Evolutionary conservation across 92 coral and sea anemone species (phyloP), one percentile per base, ranked within the genome.

Genomic region (Heliopora coerulea): DNA sequence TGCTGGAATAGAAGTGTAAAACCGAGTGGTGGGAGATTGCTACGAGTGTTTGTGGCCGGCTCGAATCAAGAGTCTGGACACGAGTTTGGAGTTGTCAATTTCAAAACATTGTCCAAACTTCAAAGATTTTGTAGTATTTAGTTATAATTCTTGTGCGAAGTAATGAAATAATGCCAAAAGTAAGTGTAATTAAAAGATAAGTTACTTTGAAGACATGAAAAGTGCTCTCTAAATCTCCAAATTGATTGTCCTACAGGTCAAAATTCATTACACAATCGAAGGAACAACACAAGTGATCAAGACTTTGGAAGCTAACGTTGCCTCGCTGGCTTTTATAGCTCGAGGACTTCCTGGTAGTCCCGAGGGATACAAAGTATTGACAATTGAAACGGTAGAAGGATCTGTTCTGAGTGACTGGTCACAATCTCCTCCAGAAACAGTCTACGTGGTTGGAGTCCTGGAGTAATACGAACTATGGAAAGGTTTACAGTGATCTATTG

Each of bases 321-420:
- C 77, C 0, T 29, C 77, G 0, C 50, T 70, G 29, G 58, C 56
- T 13, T 70, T 70, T 54, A 70, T 70, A 23, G 77, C 64, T 1
- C 49, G 63, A 54, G 77, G 77, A 0, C 50, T 70, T 35, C 77
- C 77, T n/a, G 77, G 77, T 17, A 49, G 63, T 0, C 77, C 77
- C 1, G 77, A 70, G 30, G 63, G 50, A 18, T 70, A 70, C 23
- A 70, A 70, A 33, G 77, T 70, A 1, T 10, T 1, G 19, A 70
- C 63, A 12, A 70, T 70, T 26, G 77, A 70, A 37, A 70, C 77
- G 52, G 77, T 70, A 3, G 77, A 70, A 12, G 77, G 77, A 6
- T 15, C 31, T 14, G 62, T 70, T 30, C 7, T 70, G 26, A 70
- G 33, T 7, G 77, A 70, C 54, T 70, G 77, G 77, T 52, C 77